These are phyloP conservation scores for Chaetura pelagica DNA, from an alignment of 2,113 vertebrate genomes.

Conservation along the genomic window DNA sequence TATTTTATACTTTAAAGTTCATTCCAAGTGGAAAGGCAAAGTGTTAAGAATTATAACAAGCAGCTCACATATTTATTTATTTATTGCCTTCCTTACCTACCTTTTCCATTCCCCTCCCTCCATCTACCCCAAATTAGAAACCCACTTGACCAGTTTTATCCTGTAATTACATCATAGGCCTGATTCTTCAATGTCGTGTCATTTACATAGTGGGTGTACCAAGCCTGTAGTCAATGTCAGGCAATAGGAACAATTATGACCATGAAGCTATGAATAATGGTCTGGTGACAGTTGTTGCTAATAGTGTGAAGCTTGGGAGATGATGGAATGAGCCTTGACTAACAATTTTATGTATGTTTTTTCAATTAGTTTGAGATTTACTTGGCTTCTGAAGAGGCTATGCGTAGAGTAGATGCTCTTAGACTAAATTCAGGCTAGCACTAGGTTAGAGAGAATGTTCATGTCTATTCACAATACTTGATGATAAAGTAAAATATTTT, in stretches of 20 bases:
- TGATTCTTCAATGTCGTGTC: conserved; percentile 3
- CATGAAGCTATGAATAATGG: background rate
- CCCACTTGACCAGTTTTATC: background rate
- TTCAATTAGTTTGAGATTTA: background rate
- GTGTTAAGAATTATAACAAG: background rate
- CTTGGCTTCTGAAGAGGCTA: background rate
- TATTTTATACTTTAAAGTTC: background rate
- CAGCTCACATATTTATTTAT: background rate
- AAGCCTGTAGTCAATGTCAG: background rate
- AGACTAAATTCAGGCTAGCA: background rate
- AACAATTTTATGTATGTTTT: background rate
- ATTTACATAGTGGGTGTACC: background rate
- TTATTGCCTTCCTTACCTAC: background rate
- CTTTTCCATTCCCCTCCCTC: background rate
- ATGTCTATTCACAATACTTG: background rate
- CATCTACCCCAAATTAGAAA: background rate
- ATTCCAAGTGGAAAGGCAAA: background rate
- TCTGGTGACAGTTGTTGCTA: background rate
- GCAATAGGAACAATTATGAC: background rate
- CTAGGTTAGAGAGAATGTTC: background rate
- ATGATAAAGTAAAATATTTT: background rate
- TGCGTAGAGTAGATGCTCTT: background rate
- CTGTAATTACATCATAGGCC: background rate
- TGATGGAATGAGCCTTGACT: background rate
- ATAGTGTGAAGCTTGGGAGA: background rate